phyloP scores from a whole-genome alignment of 2,888 invertebrate genomes.

The Thelaira solivaga region DNA sequence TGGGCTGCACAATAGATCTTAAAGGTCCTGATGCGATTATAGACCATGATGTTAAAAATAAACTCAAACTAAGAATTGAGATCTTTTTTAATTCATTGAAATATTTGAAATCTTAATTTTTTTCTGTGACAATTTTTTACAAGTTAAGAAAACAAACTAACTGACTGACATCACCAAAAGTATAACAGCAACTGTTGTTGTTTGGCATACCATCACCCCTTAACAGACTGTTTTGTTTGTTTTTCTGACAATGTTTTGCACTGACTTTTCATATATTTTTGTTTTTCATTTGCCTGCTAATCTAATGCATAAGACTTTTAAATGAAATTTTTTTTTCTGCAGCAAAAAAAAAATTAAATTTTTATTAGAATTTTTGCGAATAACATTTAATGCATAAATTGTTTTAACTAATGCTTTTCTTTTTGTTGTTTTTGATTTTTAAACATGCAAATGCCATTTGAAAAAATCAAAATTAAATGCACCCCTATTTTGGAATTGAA shows the following conservation, averaged over 20 bases:
- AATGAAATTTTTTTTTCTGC: conserved; percentile 6
- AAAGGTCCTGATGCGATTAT: no score
- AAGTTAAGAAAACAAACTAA: no score
- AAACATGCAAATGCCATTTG: conserved; percentile 69
- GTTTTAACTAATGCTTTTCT: no score
- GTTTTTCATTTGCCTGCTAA: not conserved
- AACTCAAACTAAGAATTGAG: no score
- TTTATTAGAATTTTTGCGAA: conserved; percentile 44
- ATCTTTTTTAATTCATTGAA: no score
- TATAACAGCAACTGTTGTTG: no score
- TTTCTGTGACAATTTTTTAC: no score
- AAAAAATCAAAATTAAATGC: conserved; percentile 52
- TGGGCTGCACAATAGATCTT: no score
- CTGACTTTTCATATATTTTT: conserved; percentile 4
- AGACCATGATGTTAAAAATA: no score
- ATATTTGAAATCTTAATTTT: no score
- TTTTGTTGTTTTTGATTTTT: conserved; percentile 69
- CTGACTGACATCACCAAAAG: no score
- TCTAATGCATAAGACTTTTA: conserved; percentile 4
- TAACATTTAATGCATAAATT: conserved; percentile 25
- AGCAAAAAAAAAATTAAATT: conserved; percentile 6
- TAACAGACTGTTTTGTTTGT: not conserved
- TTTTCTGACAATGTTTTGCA: not conserved
- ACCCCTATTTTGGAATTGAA: conserved; percentile 59
- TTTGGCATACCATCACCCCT: conserved; percentile 9